phyloP scores from a whole-genome alignment of 2,888 invertebrate species.

The Andrena flavipes region DNA sequence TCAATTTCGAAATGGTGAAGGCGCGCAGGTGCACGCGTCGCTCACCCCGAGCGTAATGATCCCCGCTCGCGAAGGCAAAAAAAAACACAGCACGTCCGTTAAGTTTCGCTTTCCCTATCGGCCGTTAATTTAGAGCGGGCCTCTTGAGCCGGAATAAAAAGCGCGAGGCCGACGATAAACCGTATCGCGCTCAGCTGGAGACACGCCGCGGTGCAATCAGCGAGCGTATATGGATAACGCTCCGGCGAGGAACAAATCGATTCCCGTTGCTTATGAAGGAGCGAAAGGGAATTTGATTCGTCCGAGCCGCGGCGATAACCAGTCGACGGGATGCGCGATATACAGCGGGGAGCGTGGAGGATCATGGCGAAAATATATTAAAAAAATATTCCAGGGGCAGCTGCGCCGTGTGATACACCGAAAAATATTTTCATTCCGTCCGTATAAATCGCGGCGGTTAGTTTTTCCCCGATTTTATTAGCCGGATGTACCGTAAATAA shows the following conservation, averaged over 20 bases:
- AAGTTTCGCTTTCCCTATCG: constrained; percentile 21
- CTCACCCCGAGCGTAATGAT: constrained; percentile 44
- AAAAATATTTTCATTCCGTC: constrained; percentile 58
- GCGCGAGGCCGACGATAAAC: constrained; percentile 14
- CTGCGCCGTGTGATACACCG: constrained; percentile 40
- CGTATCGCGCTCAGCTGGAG: not conserved
- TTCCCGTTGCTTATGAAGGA: not conserved
- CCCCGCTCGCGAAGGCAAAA: not conserved
- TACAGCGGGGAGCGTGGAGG: too few relatives aligned
- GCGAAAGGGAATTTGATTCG: constrained; percentile 8
- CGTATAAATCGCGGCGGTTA: constrained; percentile 56
- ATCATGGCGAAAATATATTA: constrained; percentile 46
- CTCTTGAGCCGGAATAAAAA: not conserved
- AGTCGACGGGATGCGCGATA: constrained; percentile 20
- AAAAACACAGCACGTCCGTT: not conserved
- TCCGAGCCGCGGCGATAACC: constrained; percentile 13
- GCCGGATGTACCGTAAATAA: constrained; percentile 67
- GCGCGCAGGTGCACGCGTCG: constrained; percentile 21
- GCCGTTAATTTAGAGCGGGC: constrained; percentile 44
- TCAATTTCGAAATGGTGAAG: constrained; percentile 36
- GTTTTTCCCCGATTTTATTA: constrained; percentile 54
- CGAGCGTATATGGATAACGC: not conserved
- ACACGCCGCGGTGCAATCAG: not conserved
- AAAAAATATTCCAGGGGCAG: constrained; percentile 57
- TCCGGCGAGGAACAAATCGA: not conserved